These are phyloP conservation scores for Etheostoma spectabile DNA, from an alignment of 2,113 vertebrate species.

Conservation along the genomic window DNA sequence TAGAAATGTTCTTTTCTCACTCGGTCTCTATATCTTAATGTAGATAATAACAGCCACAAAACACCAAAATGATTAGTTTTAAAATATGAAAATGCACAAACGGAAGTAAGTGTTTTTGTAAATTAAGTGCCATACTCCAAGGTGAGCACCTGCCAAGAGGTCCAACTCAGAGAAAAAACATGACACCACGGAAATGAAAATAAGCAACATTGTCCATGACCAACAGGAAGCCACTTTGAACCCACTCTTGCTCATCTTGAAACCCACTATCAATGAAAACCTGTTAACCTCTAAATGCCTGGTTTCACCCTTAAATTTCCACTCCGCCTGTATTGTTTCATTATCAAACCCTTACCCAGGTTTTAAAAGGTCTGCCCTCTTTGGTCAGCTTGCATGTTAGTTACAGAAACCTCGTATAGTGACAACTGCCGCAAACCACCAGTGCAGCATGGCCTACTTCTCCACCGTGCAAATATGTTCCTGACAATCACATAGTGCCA, in stretches of 20 bases:
- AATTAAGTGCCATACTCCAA: not conserved
- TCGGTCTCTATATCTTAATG: too few relatives aligned
- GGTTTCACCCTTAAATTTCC: not conserved
- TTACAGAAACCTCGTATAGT: not conserved
- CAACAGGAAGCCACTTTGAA: not conserved
- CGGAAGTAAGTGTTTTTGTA: not conserved
- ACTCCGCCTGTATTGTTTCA: not conserved
- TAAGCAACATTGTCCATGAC: not conserved
- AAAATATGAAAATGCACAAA: not conserved
- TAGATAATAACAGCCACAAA: not conserved
- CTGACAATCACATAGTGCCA: not conserved
- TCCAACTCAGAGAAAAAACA: not conserved
- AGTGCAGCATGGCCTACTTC: too few relatives aligned
- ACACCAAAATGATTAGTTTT: not conserved
- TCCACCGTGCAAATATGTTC: not conserved
- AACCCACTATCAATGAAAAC: constrained; percentile 21
- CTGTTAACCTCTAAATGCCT: not conserved
- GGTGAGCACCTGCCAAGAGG: not conserved
- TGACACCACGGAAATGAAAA: not conserved
- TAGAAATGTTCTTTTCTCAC: too few relatives aligned
- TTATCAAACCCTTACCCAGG: not conserved
- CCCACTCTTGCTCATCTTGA: not conserved
- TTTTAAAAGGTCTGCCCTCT: not conserved
- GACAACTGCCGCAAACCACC: not conserved
- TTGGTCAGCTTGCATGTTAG: not conserved